These are phyloP conservation scores for Armadillidium nasatum DNA, from an alignment of 1,140 invertebrate genomes.

Conservation along the genomic window DNA sequence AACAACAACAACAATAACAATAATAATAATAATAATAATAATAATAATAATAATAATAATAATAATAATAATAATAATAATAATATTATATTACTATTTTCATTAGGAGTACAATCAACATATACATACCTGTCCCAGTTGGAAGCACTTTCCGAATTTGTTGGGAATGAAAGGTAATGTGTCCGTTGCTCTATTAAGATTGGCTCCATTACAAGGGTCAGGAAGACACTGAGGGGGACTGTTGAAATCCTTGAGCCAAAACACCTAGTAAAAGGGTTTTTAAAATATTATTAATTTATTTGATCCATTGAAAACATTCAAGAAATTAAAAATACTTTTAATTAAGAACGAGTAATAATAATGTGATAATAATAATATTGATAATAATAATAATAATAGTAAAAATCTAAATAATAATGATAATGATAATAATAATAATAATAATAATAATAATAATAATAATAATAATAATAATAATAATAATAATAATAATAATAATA, in stretches of 20 bases:
- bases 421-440: not conserved
- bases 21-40: too few species aligned
- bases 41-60: too few species aligned
- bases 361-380: not conserved
- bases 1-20: too few species aligned
- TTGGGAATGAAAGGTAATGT: slow-evolving; percentile 30
- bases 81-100: too few species aligned
- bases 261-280: slow-evolving; percentile 10
- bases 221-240: slow-evolving; percentile 29
- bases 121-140: slow-evolving; percentile 28
- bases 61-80: too few species aligned
- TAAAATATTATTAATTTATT: not conserved
- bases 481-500: not conserved
- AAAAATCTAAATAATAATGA: not conserved
- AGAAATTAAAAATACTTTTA: not conserved
- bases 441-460: too few species aligned
- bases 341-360: not conserved
- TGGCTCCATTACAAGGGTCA: slow-evolving; percentile 31
- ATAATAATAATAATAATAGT: not conserved
- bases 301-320: not conserved
- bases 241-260: slow-evolving; percentile 32
- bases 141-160: slow-evolving; percentile 24
- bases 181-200: slow-evolving; percentile 18
- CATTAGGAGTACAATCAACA: too few species aligned
- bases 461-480: too few species aligned